Evolutionary conservation across 2,888 invertebrate species (phyloP).

Genomic region (Papilio demoleus): DNA sequence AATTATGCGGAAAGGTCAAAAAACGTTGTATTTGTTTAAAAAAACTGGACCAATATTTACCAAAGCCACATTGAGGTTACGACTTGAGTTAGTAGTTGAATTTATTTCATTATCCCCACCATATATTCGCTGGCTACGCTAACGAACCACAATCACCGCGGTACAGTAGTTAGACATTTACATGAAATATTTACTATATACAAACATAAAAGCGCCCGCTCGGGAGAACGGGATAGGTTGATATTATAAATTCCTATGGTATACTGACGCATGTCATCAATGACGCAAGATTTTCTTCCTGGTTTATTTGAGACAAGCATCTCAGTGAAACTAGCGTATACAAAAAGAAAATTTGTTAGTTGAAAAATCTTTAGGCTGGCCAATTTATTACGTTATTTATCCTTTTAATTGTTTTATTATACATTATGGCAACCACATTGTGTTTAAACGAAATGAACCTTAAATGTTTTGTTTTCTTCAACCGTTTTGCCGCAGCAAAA

Average conservation of each 20-base stretch:
- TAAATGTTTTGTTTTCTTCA: too few species aligned
- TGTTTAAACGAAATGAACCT: too few species aligned
- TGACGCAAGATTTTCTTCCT: background rate
- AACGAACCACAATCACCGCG: slow-evolving; percentile 37
- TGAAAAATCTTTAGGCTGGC: too few species aligned
- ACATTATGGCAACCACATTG: too few species aligned
- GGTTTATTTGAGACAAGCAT: background rate
- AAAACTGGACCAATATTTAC: slow-evolving; percentile 3
- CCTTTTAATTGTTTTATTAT: too few species aligned
- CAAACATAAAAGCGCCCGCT: background rate
- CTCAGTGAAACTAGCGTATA: background rate
- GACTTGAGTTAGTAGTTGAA: slow-evolving; percentile 30
- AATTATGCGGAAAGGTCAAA: background rate
- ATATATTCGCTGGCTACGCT: slow-evolving; percentile 32
- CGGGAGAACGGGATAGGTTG: background rate
- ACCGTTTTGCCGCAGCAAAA: too few species aligned
- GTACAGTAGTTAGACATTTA: slow-evolving; percentile 32
- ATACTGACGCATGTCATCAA: background rate
- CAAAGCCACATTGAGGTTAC: slow-evolving; percentile 32
- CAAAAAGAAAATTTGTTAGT: too few species aligned
- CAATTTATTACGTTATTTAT: too few species aligned
- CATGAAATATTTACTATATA: slow-evolving; percentile 18
- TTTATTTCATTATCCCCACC: slow-evolving; percentile 39
- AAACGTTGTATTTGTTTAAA: background rate
- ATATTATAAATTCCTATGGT: background rate